Conservation (phyloP, 2,113 vertebrate species). For the Polypterus senegalus region DNA sequence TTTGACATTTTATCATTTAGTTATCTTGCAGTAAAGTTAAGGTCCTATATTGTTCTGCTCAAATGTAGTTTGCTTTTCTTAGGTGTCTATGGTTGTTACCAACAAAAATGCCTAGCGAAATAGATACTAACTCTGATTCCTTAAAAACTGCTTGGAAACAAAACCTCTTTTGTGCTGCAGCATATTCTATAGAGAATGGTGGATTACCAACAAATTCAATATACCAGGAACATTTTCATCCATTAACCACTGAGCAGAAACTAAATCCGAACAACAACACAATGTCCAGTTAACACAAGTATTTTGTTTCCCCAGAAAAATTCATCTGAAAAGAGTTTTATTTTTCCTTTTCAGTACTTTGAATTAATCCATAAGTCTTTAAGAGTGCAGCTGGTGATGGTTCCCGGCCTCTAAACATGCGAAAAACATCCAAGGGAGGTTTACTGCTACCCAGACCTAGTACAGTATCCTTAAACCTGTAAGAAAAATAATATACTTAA, state of each 20-base stretch:
- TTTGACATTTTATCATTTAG: no score
- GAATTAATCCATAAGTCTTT: not conserved
- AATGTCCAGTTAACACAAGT: not conserved
- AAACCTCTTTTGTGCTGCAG: no score
- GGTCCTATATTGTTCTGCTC: no score
- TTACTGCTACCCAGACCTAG: not conserved
- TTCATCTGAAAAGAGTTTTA: not conserved
- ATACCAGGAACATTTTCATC: no score
- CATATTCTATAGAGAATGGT: no score
- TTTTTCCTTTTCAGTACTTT: not conserved
- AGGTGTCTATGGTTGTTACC: no score
- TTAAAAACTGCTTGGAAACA: no score
- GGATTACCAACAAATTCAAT: no score
- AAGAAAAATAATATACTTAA: not conserved
- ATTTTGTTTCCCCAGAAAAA: not conserved
- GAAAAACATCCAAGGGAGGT: not conserved
- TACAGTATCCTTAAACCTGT: not conserved
- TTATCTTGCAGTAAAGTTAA: no score
- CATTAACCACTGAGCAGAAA: not conserved
- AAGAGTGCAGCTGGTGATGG: not conserved
- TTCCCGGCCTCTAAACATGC: not conserved
- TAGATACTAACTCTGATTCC: no score
- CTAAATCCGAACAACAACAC: not conserved
- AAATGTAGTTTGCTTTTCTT: no score
- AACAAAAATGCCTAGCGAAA: no score